Base-by-base conservation (phyloP, 2,888 invertebrate genomes). In the Marronus borbonicus region DNA sequence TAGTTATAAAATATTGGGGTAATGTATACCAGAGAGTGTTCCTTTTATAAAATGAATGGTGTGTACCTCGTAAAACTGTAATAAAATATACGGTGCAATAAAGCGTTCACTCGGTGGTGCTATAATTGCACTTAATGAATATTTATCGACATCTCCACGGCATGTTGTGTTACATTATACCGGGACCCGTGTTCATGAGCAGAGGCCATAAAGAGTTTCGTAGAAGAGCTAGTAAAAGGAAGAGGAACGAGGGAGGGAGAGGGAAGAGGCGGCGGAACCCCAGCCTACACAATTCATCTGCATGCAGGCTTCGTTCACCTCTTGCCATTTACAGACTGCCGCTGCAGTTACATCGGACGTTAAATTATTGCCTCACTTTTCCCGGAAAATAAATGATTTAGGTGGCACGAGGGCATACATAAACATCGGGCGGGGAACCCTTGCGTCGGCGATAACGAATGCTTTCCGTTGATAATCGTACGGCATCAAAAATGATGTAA, bases 81-180 rank as follows among this genome's bases (percentile, higher is more conserved):
- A 87, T 88, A 87, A 88, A 88, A 88, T 87, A 88, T 88, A 88
- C 86, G 87, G 85, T 85, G 88, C 88, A 87, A 88, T 88, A 88
- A 88, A 88, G 87, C 86, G 87, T 87, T 88, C 86, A 85, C 86
- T 86, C 86, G 86, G 86, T 86, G 88, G 87, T 87, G 88, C 87
- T 87, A 88, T 88, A 88, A 88, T 88, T 88, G 88, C 87, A 86
- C 86, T 87, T 88, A 88, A 88, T 88, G 88, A 88, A 88, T 88
- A 88, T 88, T 88, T 88, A 88, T 88, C 86, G 88, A 86, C 87
- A 86, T 86, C 87, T 87, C 84, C 81, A 81, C 85, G 84, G 83
- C 84, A 84, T 84, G 86, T 84, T 84, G 84, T 83, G 85, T 84
- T 86, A 86, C 85, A 86, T 86, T 86, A 86, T 86, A 85, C 85